Base-by-base conservation (phyloP, 2,113 vertebrate species). In the Plectropomus leopardus region DNA sequence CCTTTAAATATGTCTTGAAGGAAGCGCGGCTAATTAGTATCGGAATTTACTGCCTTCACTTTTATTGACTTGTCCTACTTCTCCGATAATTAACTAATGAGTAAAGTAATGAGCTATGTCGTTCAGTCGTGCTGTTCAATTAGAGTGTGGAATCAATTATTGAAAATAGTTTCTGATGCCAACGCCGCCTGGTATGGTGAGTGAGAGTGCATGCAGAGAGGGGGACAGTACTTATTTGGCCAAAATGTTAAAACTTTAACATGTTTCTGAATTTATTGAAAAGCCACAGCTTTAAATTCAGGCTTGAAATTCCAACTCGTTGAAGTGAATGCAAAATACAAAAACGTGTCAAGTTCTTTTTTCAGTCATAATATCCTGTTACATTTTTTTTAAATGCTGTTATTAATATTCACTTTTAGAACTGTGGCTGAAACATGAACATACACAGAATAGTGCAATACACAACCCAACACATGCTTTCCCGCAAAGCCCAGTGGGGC, bases 1-100 rank as follows among this genome's bases (percentile, higher is more conserved):
- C 96, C 96, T 96, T 97, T 98, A 98, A 98, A 98, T 98, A 97
- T 95, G 97, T 98, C 98, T 99, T 97, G 94, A 93, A 99, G 98
- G 98, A 98, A 96, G 97, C 95, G 95, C 94, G 94, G 95, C 97
- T 99, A 99, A 99, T 99, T 99, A 99, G 97, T 97, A 97, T 96
- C 95, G 96, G 97, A 99, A 99, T 99, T 99, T 99, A 99, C 98
- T 97, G 95, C 98, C 97, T 98, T 98, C 96, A 96, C 94, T 99
- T 99, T 99, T 99, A 99, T 99, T 99, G 98, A 99, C 98, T 98
- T 99, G 98, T 98, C 97, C 97, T 98, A 99, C 96, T 99, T 98
- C 97, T 98, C 96, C 94, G 96, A 99, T 99, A 99, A 99, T 99
- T 98, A 99, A 99, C 97, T 99, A 99, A 99, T 98, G 98, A 98